Evolutionary conservation across 2,888 invertebrate species (phyloP).

Genomic region (Crioceris asparagi): DNA sequence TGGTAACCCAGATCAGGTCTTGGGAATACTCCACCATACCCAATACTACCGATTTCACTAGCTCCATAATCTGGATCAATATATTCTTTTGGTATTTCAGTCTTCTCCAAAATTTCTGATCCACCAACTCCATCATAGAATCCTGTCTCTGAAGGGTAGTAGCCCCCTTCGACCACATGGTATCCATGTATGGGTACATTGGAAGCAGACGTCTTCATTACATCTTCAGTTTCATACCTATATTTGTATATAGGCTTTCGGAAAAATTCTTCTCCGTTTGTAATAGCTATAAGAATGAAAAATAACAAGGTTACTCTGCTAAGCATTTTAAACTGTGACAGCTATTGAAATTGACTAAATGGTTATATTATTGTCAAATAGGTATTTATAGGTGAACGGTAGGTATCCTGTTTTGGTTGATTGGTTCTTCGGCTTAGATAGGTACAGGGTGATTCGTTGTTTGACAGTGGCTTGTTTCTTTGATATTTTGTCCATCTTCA

Average conservation of each 20-base stretch:
- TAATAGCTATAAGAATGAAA: constrained; percentile 2
- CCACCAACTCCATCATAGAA: too few relatives aligned
- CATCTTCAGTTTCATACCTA: constrained; percentile 34
- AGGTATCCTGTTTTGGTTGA: constrained; percentile 22
- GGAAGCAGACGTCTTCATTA: constrained; percentile 34
- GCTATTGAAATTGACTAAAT: constrained; percentile 3
- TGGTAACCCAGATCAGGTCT: too few relatives aligned
- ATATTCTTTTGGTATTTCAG: too few relatives aligned
- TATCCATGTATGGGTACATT: constrained; percentile 40
- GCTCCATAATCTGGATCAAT: too few relatives aligned
- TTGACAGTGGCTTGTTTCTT: too few relatives aligned
- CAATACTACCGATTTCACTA: constrained; percentile 31
- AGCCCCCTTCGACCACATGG: constrained; percentile 49
- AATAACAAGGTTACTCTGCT: constrained; percentile 6
- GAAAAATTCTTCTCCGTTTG: not conserved
- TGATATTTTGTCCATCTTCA: too few relatives aligned
- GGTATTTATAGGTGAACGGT: constrained; percentile 19
- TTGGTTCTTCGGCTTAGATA: constrained; percentile 12
- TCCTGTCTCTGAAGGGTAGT: constrained; percentile 37
- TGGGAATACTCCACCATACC: constrained; percentile 9
- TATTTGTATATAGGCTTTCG: constrained; percentile 31
- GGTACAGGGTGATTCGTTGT: constrained; percentile 11
- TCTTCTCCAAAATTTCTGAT: too few relatives aligned
- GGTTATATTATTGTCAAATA: constrained; percentile 10
- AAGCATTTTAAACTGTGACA: too few relatives aligned